These are phyloP conservation scores for Syngnathoides biaculeatus DNA, from an alignment of 2,113 vertebrate genomes.

Conservation along the genomic window DNA sequence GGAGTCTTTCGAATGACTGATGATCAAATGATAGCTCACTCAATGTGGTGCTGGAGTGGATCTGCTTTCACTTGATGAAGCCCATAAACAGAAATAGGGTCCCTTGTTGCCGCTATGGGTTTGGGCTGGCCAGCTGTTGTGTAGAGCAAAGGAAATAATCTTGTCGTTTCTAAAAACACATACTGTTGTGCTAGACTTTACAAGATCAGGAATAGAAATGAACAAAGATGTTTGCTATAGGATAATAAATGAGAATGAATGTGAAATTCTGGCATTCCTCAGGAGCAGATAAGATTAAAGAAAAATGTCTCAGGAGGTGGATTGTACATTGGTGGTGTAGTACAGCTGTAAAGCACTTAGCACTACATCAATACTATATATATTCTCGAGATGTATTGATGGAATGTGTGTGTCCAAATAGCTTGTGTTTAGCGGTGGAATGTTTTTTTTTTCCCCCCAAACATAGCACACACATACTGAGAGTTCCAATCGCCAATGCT, in stretches of 20 bases:
- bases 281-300: constrained; percentile 9
- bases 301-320: constrained; percentile 15
- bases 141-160: constrained; percentile 34
- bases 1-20: constrained; percentile 12
- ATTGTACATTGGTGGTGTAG: background rate
- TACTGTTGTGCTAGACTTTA: constrained; percentile 20
- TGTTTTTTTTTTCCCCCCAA: constrained; percentile 31
- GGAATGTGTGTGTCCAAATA: constrained; percentile 31
- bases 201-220: constrained; percentile 30
- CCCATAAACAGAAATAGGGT: constrained; percentile 25
- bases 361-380: constrained; percentile 22
- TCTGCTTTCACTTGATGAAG: constrained; percentile 37
- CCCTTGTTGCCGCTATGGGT: constrained; percentile 35
- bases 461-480: constrained; percentile 27
- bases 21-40: constrained; percentile 14
- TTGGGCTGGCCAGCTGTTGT: constrained; percentile 47
- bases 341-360: constrained; percentile 3
- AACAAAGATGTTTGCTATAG: background rate
- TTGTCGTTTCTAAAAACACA: constrained; percentile 25
- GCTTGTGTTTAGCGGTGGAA: constrained; percentile 27
- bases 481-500: constrained; percentile 27
- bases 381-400: constrained; percentile 24
- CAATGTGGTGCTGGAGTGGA: constrained; percentile 19
- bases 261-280: background rate
- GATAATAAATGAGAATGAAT: constrained; percentile 3